These are phyloP conservation scores for Saxicola maurus DNA, from an alignment of 2,797 vertebrate genomes.

Conservation along the genomic window DNA sequence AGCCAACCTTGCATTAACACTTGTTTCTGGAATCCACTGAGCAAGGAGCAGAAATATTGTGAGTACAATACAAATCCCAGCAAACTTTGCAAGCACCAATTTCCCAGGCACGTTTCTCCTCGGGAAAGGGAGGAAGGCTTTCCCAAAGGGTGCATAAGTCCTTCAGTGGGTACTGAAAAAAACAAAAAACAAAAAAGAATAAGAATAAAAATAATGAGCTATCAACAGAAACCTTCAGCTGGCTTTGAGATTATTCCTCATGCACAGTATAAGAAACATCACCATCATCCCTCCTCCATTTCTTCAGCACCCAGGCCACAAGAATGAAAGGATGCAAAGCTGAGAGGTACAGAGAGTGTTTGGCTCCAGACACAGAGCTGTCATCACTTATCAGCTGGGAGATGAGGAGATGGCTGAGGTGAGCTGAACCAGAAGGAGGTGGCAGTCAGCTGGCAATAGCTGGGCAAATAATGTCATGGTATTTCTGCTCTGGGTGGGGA, in stretches of 20 bases:
- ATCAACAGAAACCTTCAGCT: neutral
- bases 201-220: neutral
- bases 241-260: neutral
- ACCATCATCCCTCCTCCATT: neutral
- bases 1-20: neutral
- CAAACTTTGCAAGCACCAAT: neutral
- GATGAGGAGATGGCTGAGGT: neutral
- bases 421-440: neutral
- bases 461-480: neutral
- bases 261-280: neutral
- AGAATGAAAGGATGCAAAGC: neutral
- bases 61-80: neutral
- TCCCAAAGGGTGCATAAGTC: neutral
- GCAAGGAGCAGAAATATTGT: neutral
- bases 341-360: neutral
- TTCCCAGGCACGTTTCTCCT: neutral
- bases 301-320: fast-evolving
- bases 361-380: neutral
- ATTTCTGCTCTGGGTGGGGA: neutral
- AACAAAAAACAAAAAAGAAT: neutral
- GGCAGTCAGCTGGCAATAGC: neutral
- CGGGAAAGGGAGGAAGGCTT: neutral
- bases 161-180: neutral
- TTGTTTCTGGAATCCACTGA: neutral
- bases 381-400: neutral